Evolutionary conservation across 2,113 vertebrate genomes (phyloP).

Genomic region (Athene noctua): DNA sequence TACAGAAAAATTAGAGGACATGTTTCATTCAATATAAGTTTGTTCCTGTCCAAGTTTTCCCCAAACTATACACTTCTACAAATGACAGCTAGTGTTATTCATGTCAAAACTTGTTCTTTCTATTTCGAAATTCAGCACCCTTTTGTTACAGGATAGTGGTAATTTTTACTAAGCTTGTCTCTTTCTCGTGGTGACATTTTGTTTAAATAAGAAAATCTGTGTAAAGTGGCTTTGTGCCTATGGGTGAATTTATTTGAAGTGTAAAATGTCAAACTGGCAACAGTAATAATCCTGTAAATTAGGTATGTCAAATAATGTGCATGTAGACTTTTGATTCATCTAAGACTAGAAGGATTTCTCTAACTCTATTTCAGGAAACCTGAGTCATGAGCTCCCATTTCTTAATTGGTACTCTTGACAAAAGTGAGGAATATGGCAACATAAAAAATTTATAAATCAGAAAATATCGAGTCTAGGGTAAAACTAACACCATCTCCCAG

Average conservation of each 20-base stretch:
- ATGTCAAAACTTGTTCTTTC: not conserved
- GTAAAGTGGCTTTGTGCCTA: slow-evolving; percentile 58
- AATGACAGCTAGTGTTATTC: not conserved
- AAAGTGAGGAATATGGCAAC: not conserved
- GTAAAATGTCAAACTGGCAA: slow-evolving; percentile 68
- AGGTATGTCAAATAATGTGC: slow-evolving; percentile 52
- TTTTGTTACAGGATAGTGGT: slow-evolving; percentile 4
- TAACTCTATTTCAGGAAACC: slow-evolving; percentile 35
- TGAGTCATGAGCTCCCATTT: slow-evolving; percentile 27
- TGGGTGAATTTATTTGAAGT: slow-evolving; percentile 67
- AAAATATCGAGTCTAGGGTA: slow-evolving; percentile 10
- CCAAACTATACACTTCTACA: not conserved
- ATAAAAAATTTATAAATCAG: slow-evolving; percentile 24
- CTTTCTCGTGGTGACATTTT: slow-evolving; percentile 49
- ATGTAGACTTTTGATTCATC: slow-evolving; percentile 63
- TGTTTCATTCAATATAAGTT: not conserved
- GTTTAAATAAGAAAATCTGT: slow-evolving; percentile 68
- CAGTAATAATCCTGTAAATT: slow-evolving; percentile 49
- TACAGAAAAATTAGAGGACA: not conserved
- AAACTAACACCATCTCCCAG: not conserved
- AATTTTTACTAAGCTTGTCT: slow-evolving; percentile 29
- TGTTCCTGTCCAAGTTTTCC: not conserved
- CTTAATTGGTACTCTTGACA: slow-evolving; percentile 36
- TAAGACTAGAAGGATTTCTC: slow-evolving; percentile 21
- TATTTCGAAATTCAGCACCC: not conserved